Evolutionary conservation across 2,888 invertebrate species (phyloP).

Genomic region (Ceratothoa steindachneri): DNA sequence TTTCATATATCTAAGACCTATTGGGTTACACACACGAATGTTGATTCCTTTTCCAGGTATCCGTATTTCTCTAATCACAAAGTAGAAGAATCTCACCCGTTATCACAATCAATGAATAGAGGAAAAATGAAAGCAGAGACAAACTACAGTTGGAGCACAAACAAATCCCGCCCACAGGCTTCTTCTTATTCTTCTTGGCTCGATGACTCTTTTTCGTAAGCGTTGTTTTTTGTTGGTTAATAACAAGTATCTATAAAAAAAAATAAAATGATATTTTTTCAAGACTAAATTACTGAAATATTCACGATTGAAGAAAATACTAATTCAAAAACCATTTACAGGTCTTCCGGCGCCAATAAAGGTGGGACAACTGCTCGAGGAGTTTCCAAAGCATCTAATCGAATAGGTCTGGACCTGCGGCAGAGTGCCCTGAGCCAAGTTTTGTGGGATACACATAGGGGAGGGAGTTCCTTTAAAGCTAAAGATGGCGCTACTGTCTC

Average conservation of each 20-base stretch:
- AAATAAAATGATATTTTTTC: no score
- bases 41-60: slow-evolving; percentile 3
- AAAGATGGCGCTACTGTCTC: background rate
- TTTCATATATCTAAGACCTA: no score
- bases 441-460: background rate
- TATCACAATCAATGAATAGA: slow-evolving; percentile 15
- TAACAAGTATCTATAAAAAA: no score
- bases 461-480: background rate
- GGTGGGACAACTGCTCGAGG: background rate
- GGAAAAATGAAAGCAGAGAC: background rate
- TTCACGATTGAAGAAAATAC: no score
- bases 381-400: background rate
- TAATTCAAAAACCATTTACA: no score
- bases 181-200: background rate
- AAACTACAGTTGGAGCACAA: background rate
- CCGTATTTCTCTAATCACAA: slow-evolving; percentile 24
- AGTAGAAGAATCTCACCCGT: slow-evolving; percentile 10
- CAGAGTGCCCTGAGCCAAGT: slow-evolving; percentile 12
- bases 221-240: no score
- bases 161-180: background rate
- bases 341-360: background rate
- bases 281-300: no score
- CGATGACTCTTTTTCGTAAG: background rate
- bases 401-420: slow-evolving; percentile 4
- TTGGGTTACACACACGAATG: no score